Evolutionary conservation across 1,140 invertebrate species (phyloP), one percentile per base, ranked within the genome.

Genomic region (Drosophila dunni): DNA sequence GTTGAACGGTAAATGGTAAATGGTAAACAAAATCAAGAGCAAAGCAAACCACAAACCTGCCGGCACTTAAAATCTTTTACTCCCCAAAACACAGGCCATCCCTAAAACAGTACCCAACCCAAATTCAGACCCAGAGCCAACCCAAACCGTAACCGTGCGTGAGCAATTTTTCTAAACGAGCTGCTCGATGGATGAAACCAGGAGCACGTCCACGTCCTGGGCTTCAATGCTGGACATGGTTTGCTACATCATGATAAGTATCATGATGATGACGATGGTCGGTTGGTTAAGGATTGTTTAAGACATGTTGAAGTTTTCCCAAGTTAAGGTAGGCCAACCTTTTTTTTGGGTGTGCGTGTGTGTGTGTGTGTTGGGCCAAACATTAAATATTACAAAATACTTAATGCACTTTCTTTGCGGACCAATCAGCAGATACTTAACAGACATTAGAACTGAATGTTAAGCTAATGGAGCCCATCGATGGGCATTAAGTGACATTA

Each of bases 161-260:
- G 83, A 88, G 76, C 77, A 77, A 83, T 82, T 88, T 86, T 72
- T 75, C 34, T 88, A 79, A 88, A 77, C 73, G 51, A 62, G 29
- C 34, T 40, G 33, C 38, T 36, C 24, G 24, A 34, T n/a, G 17
- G 13, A 7, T 40, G 64, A 61, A 24, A 75, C 50, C 71, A 57
- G 36, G 17, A 72, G 65, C 82, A 86, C 79, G 82, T 85, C 53
- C 81, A 85, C 78, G 81, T 86, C 53, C 51, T 45, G 70, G 73
- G 33, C 40, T 29, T 42, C 15, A 61, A 9, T 58, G 29, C 33
- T 63, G 60, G 34, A 65, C 71, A 62, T 69, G n/a, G 44, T 33
- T 29, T 53, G 45, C 34, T 44, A 46, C 34, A 70, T 54, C 10
- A n/a, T 48, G 46, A 63, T 40, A 45, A 56, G 29, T 34, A 38